A percentile compares a stretch with the other conserved stretches of the same genome.
phyloP scores from a whole-genome alignment of 2,888 invertebrate genomes.

The Lepidonotus clava region DNA sequence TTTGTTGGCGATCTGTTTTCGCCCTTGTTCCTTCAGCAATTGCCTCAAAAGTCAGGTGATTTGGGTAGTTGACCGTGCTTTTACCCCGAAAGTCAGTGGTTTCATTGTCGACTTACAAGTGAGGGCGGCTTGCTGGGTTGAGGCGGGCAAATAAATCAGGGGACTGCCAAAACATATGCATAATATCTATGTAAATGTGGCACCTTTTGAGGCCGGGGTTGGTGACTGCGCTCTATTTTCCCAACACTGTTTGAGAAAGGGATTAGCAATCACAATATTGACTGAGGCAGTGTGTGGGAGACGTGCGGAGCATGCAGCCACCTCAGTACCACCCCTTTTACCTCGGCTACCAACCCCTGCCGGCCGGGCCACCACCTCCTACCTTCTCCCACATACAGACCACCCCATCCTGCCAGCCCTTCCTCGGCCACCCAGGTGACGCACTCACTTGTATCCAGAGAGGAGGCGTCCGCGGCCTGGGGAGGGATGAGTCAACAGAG shows the following conservation, averaged over 20 bases:
- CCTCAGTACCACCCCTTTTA: neutral
- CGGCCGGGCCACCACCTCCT: neutral
- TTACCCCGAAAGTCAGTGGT: neutral
- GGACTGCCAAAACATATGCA: slow-evolving; percentile 50
- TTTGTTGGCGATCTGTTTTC: too few species aligned
- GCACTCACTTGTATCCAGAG: too few species aligned
- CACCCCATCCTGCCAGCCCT: neutral
- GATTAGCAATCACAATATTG: slow-evolving; percentile 56
- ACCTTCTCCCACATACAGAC: neutral
- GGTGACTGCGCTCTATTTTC: slow-evolving; percentile 51
- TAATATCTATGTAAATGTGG: slow-evolving; percentile 55
- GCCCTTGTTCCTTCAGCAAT: too few species aligned
- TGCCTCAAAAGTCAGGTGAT: slow-evolving; percentile 20
- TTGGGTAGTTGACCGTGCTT: slow-evolving; percentile 19
- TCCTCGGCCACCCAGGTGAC: too few species aligned
- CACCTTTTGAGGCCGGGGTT: slow-evolving; percentile 33
- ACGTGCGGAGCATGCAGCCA: slow-evolving; percentile 31
- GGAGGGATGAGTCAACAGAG: too few species aligned
- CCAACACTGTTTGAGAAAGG: slow-evolving; percentile 54
- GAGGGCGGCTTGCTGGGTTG: neutral
- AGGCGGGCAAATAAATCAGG: slow-evolving; percentile 40
- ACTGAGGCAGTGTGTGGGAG: slow-evolving; percentile 25
- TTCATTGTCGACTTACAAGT: neutral
- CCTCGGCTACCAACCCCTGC: neutral
- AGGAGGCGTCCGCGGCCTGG: too few species aligned